Evolutionary conservation across 1,140 invertebrate genomes (phyloP), one percentile per base, ranked within the genome.

Genomic region (Drosophila pandora): DNA sequence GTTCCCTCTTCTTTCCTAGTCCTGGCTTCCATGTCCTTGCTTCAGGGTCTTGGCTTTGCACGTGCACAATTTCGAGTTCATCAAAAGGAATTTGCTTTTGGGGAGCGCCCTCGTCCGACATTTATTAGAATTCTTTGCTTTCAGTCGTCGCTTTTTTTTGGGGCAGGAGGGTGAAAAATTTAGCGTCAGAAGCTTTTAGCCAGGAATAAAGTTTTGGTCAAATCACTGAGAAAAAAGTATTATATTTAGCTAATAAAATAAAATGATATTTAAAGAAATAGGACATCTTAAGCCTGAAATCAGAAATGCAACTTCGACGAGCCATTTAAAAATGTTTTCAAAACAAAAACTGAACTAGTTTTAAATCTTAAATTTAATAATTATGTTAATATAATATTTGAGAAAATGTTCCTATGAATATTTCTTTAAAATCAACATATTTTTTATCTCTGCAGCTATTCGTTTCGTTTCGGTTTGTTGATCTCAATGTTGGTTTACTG

Each of bases 61-160:
- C 87, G 87, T 90, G 87, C 82, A 83, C 79, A 90, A 80, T 82
- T 90, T 79, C 61, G 79, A 87, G 74, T 87, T 88, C 83, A 87
- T 87, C 81, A 90, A 90, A 90, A 74, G 81, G 81, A 90, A 90
- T 90, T 85, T 73, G 72, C 62, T 69, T 82, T 74, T 75, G 68
- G 61, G 60, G 47, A 55, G 72, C 54, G 59, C 74, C 60, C 39
- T 55, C 5, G 67, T 58, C 79, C 79, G 83, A 87, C 83, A 87
- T 87, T 87, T 87, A 87, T 87, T 87, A 88, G 83, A 87, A 87
- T 87, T 87, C 83, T 79, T 83, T 63, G 28, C 60, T 57, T 60
- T 55, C 41, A 34, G 54, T 58, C 50, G 49, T 25, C 10, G 30
- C 12, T 30, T 57, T 58, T 13, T 32, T 23, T 25, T 22, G 43